These are phyloP conservation scores for Epirrita christyi DNA, from an alignment of 2,888 invertebrate species.

Conservation along the genomic window DNA sequence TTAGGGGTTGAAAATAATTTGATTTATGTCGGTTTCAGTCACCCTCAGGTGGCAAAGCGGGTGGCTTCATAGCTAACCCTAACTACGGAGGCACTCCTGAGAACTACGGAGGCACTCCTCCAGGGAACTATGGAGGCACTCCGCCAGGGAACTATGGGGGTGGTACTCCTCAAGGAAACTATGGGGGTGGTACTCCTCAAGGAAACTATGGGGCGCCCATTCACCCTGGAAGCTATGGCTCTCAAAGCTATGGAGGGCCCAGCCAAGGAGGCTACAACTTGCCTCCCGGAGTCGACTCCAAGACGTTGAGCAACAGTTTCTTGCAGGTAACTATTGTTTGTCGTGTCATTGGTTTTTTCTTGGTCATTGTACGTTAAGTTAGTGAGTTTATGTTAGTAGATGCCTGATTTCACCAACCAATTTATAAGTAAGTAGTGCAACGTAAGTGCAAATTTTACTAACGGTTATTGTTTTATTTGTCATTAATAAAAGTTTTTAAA, in stretches of 20 bases:
- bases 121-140: slow-evolving; percentile 38
- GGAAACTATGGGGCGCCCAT: background rate
- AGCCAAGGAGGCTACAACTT: slow-evolving; percentile 87
- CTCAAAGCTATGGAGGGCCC: slow-evolving; percentile 40
- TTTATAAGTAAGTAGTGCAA: too few relatives aligned
- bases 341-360: too few relatives aligned
- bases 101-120: slow-evolving; percentile 8
- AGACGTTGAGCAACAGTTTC: slow-evolving; percentile 87
- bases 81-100: slow-evolving; percentile 15
- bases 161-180: slow-evolving; percentile 27
- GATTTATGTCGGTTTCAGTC: too few relatives aligned
- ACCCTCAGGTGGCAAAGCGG: slow-evolving; percentile 77
- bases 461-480: too few relatives aligned
- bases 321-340: slow-evolving; percentile 76
- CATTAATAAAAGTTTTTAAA: too few relatives aligned
- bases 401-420: too few relatives aligned
- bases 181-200: slow-evolving; percentile 29
- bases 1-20: too few relatives aligned
- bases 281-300: slow-evolving; percentile 86
- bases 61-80: slow-evolving; percentile 70
- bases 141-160: slow-evolving; percentile 9
- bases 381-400: too few relatives aligned
- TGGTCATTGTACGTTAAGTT: too few relatives aligned
- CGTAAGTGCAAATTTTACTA: too few relatives aligned
- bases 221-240: slow-evolving; percentile 80